Base-by-base conservation (phyloP, 1,140 invertebrate species). In the Calliopsis andreniformis region DNA sequence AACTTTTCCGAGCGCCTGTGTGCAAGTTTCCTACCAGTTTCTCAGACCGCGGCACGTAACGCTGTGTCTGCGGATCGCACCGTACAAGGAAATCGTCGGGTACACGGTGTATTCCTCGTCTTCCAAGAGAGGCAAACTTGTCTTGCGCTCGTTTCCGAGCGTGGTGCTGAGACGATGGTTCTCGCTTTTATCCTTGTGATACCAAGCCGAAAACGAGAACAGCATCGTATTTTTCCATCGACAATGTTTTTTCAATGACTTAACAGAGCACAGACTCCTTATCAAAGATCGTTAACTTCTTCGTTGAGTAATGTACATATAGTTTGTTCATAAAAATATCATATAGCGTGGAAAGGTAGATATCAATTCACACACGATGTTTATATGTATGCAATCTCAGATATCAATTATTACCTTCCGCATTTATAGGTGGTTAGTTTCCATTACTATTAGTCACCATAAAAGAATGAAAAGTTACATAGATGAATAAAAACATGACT, bases 221-320 rank as follows among this genome's bases (percentile, higher is more conserved):
- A 42, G 18, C 32, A 47, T 35, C 7, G 66, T 83, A 81, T 53
- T 78, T 81, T 81, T 81, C 66, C 70, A 56, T 71, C 69, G 53
- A 78, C 43, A 59, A 61, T 61, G 23, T 62, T 55, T 39, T 25
- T 47, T 76, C 76, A 70, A 78, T 78, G 70, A 59, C 23, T 35
- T 78, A 63, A 64, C 51, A 61, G n/a, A 12, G 62, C 61, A 23
- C 32, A 59, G 32, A 32, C 56, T 18, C 32, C 32, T 2, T 35
- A n/a, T 23, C 56, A 32, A n/a, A 14, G 56, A 59, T n/a, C n/a
- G n/a, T n/a, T n/a, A n/a, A n/a, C n/a, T n/a, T n/a, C n/a, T n/a
- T n/a, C n/a, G n/a, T n/a, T n/a, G n/a, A n/a, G n/a, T n/a, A n/a
- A n/a, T n/a, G n/a, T n/a, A n/a, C n/a, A n/a, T n/a, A n/a, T n/a